Percentiles rank a stretch among this genome's conserved stretches.
Evolutionary conservation across 2,113 vertebrate species (phyloP).

Genomic region (Oriolus oriolus): DNA sequence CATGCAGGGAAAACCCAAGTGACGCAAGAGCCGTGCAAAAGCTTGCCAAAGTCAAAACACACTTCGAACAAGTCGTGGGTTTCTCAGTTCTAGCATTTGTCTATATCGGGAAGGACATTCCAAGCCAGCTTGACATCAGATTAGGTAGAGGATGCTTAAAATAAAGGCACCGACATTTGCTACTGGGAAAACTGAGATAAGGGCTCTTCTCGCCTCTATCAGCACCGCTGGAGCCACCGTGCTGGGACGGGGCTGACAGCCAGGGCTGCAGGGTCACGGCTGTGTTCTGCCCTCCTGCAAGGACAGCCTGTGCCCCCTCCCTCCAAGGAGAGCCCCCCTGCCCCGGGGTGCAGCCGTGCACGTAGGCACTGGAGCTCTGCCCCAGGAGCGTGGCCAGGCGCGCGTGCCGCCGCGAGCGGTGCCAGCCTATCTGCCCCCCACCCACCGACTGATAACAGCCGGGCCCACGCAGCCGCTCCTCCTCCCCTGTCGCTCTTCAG

Average conservation of each 20-base stretch:
- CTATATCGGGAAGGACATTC: neutral
- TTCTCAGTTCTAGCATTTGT: neutral
- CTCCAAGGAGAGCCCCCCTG: fast-evolving
- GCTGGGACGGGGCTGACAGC: neutral
- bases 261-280: neutral
- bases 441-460: neutral
- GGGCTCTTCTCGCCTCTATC: neutral
- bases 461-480: neutral
- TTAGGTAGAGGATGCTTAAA: neutral
- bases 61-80: fast-evolving
- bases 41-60: neutral
- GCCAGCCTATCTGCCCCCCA: neutral
- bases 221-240: fast-evolving
- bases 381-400: fast-evolving
- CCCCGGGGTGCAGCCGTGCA: fast-evolving
- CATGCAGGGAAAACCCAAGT: fast-evolving
- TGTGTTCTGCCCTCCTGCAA: neutral
- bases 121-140: neutral
- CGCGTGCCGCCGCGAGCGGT: fast-evolving
- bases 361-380: fast-evolving
- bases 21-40: neutral
- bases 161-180: neutral
- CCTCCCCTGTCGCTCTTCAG: fast-evolving
- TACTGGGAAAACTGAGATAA: neutral
- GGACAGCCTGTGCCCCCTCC: neutral